These are phyloP conservation scores for Antitype chi DNA, from an alignment of 2,888 invertebrate species.

Conservation along the genomic window DNA sequence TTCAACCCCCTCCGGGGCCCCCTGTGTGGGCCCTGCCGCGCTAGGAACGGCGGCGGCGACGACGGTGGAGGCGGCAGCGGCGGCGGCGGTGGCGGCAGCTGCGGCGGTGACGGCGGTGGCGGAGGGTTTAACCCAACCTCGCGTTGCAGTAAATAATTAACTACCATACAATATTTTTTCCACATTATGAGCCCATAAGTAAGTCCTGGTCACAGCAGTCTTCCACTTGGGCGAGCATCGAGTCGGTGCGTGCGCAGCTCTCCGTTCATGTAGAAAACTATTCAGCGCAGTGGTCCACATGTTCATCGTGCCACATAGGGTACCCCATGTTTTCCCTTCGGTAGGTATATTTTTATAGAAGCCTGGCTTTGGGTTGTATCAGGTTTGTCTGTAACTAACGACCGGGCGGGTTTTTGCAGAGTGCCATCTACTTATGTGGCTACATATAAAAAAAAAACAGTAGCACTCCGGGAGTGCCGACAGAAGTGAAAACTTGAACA, in stretches of 20 bases:
- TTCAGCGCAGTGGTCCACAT: conserved; percentile 72
- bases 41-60: no score
- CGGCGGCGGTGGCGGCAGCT: no score
- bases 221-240: conserved; percentile 61
- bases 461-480: no score
- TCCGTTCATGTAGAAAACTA: conserved; percentile 75
- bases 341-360: background rate
- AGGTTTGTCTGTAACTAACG: background rate
- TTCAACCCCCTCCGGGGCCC: no score
- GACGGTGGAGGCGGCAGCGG: no score
- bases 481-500: no score
- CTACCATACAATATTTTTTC: conserved; percentile 3
- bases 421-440: no score
- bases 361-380: background rate
- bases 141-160: background rate
- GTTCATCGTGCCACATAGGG: conserved; percentile 43
- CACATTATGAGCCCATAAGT: conserved; percentile 2
- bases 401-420: no score
- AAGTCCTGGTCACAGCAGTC: conserved; percentile 40
- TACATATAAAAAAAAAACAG: no score
- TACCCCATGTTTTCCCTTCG: conserved; percentile 47
- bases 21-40: no score
- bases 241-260: conserved; percentile 63
- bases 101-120: no score
- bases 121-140: no score